Base-by-base conservation (phyloP, 2,888 invertebrate species). In the Lepidochrysops patricia region DNA sequence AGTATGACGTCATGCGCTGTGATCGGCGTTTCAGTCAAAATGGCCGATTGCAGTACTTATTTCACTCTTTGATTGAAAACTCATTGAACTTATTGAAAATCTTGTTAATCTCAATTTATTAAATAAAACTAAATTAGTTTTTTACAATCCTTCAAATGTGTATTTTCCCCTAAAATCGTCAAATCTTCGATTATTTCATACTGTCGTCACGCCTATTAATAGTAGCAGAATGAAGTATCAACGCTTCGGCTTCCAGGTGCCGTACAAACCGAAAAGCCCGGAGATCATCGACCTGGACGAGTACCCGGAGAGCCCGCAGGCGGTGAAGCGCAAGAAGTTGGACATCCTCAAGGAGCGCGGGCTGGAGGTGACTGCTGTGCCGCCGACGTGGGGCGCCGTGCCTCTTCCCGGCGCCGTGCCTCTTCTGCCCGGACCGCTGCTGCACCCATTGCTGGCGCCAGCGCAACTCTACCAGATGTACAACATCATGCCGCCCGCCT, bases 321-420 rank as follows among this genome's bases (percentile, higher is more conserved):
- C 77, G 0, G 72, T 84, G 12, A 91, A 94, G 65, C 94, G 94
- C 78, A 91, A 93, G 64, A 94, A 94, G 71, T 83, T 95, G 5
- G 95, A 95, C 67, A 94, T 95, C 49, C 83, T 95, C 37, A 93
- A 94, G 61, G 93, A 94, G 70, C 91, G 94, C 12, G 95, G 95
- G 0, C 80, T 95, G 2, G 94, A 95, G 73, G 94, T 95, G 1
- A 95, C 94, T 0, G 92, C 94, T 0, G 90, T 94, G 0, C 84
- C 89, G 25, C 78, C 84, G 27, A 76, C 79, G 43, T 64, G 66
- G 49, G 60, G 66, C 49, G 59, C 61, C 29, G 74, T 75, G 79
- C 68, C 72, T 54, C 58, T 62, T 27, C 63, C 64, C 71, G 37
- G 66, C 49, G 60, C 61, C 32, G 73, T 75, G 79, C 68, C 72